A percentile compares a stretch with the other conserved stretches of the same genome.
Evolutionary conservation across 2,888 invertebrate species (phyloP).

Genomic region (Ennomos quercinarius): DNA sequence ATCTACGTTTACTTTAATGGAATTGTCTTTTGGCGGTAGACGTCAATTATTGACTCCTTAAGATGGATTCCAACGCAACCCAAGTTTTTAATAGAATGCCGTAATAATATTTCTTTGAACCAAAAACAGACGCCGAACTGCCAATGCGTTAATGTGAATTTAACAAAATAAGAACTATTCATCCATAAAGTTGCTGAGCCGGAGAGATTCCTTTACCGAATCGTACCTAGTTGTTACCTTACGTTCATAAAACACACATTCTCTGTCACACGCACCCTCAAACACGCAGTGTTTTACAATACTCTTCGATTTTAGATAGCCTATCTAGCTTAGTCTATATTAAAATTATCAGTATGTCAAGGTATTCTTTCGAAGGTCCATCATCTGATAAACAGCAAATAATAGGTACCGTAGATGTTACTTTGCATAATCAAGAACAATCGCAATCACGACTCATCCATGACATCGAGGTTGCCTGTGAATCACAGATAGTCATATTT

Average conservation of each 20-base stretch:
- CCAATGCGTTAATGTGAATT: too few relatives aligned
- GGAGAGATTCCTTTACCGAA: too few relatives aligned
- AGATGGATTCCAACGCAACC: slow-evolving; percentile 1
- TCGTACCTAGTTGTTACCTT: too few relatives aligned
- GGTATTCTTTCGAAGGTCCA: slow-evolving; percentile 15
- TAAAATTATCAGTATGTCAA: slow-evolving; percentile 2
- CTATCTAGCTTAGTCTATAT: too few relatives aligned
- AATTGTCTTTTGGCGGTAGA: slow-evolving; percentile 9
- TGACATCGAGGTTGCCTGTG: slow-evolving; percentile 13
- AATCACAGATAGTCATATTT: slow-evolving; percentile 2
- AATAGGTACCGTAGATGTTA: slow-evolving; percentile 5
- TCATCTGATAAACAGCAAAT: slow-evolving; percentile 10
- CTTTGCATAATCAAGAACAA: slow-evolving; percentile 10
- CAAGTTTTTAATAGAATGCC: not conserved
- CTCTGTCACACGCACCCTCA: too few relatives aligned
- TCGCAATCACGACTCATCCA: slow-evolving; percentile 15
- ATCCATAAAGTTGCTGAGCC: too few relatives aligned
- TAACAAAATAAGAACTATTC: too few relatives aligned
- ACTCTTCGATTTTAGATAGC: too few relatives aligned
- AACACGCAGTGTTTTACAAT: too few relatives aligned
- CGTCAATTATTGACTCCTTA: not conserved
- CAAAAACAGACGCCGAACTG: too few relatives aligned
- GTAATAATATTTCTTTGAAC: too few relatives aligned
- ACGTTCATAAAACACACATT: too few relatives aligned
- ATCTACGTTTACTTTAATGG: slow-evolving; percentile 15